phyloP scores from a whole-genome alignment of 53 echinoderm and acorn worm genomes.

The Henricia sp. region DNA sequence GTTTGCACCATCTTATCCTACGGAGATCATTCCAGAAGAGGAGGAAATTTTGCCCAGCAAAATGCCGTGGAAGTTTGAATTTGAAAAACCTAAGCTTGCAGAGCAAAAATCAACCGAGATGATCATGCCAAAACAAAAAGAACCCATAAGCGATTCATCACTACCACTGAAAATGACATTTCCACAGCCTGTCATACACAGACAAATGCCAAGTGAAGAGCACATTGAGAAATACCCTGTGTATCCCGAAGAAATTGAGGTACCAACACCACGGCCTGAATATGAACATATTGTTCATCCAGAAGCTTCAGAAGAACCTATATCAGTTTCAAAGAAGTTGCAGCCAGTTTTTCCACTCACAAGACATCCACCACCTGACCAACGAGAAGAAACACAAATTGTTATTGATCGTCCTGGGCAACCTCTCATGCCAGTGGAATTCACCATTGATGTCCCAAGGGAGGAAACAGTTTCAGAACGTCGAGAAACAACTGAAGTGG shows the following conservation, averaged over 20 bases:
- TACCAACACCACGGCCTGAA: background rate
- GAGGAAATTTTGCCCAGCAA: conserved; percentile 31
- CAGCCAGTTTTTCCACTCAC: conserved; percentile 53
- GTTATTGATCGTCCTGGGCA: conserved; percentile 46
- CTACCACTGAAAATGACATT: conserved; percentile 43
- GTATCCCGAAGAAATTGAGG: background rate
- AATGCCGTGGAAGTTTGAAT: background rate
- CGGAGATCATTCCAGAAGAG: conserved; percentile 19
- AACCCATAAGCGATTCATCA: conserved; percentile 22
- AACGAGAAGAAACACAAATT: conserved; percentile 50
- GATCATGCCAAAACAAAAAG: conserved; percentile 43
- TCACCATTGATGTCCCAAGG: conserved; percentile 58
- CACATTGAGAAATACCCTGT: conserved; percentile 13
- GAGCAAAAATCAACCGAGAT: conserved; percentile 7
- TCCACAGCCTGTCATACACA: conserved; percentile 21
- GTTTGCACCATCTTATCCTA: conserved; percentile 10
- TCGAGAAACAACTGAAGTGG: conserved; percentile 75
- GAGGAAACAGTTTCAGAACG: conserved; percentile 65
- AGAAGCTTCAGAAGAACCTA: conserved; percentile 10
- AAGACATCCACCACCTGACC: conserved; percentile 47
- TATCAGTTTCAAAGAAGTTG: conserved; percentile 33
- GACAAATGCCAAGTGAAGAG: conserved; percentile 30
- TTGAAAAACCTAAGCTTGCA: background rate
- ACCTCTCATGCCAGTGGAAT: conserved; percentile 61
- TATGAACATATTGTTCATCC: conserved; percentile 54